Evolutionary conservation across 2,888 invertebrate species (phyloP).

Genomic region (Tinea semifulvella): DNA sequence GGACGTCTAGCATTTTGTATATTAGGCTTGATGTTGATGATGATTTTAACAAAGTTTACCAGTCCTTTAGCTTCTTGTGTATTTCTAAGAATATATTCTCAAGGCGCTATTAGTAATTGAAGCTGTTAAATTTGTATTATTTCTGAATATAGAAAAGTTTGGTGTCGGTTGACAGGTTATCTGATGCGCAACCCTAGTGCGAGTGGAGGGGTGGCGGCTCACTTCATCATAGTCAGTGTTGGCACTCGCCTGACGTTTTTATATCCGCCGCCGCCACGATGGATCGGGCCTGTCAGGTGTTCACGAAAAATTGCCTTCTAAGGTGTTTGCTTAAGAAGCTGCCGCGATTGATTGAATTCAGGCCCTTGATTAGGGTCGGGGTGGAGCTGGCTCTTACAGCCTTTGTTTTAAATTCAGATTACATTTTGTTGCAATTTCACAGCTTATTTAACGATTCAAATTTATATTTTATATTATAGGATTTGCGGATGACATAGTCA

Average conservation of each 20-base stretch:
- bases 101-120: no score
- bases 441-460: neutral
- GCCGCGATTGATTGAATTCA: conserved; percentile 26
- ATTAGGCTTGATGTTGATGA: no score
- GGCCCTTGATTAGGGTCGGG: conserved; percentile 24
- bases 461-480: neutral
- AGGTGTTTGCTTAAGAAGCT: conserved; percentile 26
- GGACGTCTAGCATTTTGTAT: no score
- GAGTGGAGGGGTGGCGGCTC: conserved; percentile 25
- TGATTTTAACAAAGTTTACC: no score
- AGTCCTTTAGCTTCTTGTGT: no score
- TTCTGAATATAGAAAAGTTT: no score
- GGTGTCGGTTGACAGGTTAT: conserved; percentile 6
- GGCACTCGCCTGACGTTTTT: conserved; percentile 45
- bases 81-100: no score
- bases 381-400: conserved; percentile 1
- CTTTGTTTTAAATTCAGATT: neutral
- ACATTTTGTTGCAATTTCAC: neutral
- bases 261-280: conserved; percentile 34
- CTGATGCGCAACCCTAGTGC: conserved; percentile 28
- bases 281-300: conserved; percentile 44
- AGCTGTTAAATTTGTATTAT: no score
- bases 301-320: conserved; percentile 41
- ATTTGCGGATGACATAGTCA: no score
- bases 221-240: conserved; percentile 50